These are phyloP conservation scores for Linepithema humile DNA, from an alignment of 1,140 invertebrate genomes.

Conservation along the genomic window DNA sequence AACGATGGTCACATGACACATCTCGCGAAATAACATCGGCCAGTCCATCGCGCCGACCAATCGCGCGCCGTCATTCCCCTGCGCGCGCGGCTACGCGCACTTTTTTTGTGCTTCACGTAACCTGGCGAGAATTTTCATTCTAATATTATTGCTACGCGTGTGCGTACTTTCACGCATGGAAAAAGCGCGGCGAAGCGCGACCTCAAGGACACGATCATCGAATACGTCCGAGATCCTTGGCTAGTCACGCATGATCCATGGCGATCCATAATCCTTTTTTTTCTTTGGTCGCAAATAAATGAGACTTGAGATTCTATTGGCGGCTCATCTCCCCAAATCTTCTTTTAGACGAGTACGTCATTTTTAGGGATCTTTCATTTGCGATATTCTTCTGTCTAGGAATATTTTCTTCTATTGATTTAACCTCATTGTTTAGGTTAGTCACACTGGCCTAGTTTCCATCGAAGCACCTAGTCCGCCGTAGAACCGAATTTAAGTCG, in stretches of 20 bases:
- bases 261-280: too few species aligned
- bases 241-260: too few species aligned
- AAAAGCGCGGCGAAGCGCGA: background rate
- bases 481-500: too few species aligned
- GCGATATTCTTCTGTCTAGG: background rate
- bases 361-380: background rate
- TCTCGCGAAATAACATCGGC: conserved; percentile 38
- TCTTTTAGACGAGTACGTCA: background rate
- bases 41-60: conserved; percentile 6
- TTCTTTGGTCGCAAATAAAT: background rate
- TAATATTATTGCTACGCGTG: background rate
- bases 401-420: background rate
- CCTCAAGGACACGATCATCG: conserved; percentile 15
- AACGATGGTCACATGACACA: conserved; percentile 78
- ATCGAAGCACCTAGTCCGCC: too few species aligned
- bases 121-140: conserved; percentile 25
- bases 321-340: background rate
- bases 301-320: background rate
- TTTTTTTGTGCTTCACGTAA: background rate
- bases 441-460: too few species aligned
- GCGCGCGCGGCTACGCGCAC: background rate
- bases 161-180: background rate
- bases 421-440: background rate
- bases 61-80: background rate
- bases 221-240: too few species aligned